Evolutionary conservation across 2,888 invertebrate genomes (phyloP).

Genomic region (Cremastinae sp.): DNA sequence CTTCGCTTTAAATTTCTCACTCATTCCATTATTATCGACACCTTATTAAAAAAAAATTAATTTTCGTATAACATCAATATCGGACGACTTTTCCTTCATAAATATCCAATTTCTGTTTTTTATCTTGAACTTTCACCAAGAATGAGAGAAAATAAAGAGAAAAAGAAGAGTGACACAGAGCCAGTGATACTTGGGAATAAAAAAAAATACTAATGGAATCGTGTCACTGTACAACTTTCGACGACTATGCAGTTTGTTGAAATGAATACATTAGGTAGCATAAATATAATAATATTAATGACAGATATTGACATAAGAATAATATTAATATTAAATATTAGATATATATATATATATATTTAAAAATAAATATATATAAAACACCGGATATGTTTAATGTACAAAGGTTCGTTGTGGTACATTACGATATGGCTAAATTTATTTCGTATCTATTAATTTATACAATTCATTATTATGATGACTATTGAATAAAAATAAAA

Average conservation of each 20-base stretch:
- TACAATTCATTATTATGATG: constrained; percentile 55
- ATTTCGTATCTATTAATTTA: constrained; percentile 61
- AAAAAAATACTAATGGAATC: constrained; percentile 38
- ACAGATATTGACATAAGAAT: constrained; percentile 50
- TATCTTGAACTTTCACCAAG: constrained; percentile 31
- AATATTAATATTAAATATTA: constrained; percentile 48
- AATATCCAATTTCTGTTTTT: background rate
- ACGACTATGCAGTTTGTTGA: constrained; percentile 65
- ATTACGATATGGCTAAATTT: constrained; percentile 62
- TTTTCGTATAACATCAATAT: too few relatives aligned
- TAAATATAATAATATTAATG: constrained; percentile 54
- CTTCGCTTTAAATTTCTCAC: too few relatives aligned
- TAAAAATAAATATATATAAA: constrained; percentile 48
- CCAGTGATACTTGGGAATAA: constrained; percentile 46
- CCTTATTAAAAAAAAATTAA: too few relatives aligned
- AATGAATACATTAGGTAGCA: constrained; percentile 61
- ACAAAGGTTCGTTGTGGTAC: constrained; percentile 75
- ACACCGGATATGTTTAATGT: constrained; percentile 68
- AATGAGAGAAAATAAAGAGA: constrained; percentile 9
- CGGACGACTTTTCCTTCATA: constrained; percentile 8
- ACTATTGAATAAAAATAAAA: constrained; percentile 62
- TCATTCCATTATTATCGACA: too few relatives aligned
- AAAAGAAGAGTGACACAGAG: constrained; percentile 33
- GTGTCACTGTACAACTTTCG: constrained; percentile 64
- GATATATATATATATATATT: constrained; percentile 44